These are phyloP conservation scores for Epinotia demarniana DNA, from an alignment of 2,888 invertebrate species.

Conservation along the genomic window DNA sequence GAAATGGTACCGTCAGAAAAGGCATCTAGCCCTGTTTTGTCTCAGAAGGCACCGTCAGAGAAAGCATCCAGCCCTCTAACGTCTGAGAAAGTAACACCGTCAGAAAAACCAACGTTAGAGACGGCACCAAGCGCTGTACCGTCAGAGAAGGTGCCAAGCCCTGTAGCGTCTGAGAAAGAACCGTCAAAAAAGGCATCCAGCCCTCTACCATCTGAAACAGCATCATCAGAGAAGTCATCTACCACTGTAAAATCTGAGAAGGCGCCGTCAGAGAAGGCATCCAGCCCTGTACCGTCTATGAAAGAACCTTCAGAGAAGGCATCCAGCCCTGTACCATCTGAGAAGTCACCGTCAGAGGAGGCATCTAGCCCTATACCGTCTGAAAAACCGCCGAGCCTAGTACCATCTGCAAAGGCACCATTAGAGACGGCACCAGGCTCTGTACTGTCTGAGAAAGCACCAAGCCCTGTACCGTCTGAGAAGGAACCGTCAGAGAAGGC, in stretches of 20 bases:
- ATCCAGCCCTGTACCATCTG: conserved; percentile 5
- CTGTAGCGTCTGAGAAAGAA: background rate
- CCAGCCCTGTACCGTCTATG: conserved; percentile 32
- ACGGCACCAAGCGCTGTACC: conserved; percentile 41
- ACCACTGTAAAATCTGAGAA: conserved; percentile 37
- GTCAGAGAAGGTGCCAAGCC: background rate
- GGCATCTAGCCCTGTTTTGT: conserved; percentile 30
- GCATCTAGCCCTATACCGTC: conserved; percentile 2
- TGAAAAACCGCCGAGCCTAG: conserved; percentile 24
- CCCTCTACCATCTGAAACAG: conserved; percentile 42
- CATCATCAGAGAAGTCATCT: conserved; percentile 39
- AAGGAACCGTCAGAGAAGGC: conserved; percentile 12
- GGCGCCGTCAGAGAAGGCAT: conserved; percentile 5
- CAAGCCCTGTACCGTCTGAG: background rate
- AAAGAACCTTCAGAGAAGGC: conserved; percentile 35
- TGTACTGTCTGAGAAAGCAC: conserved; percentile 12
- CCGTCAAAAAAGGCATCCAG: conserved; percentile 34
- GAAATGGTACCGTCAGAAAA: conserved; percentile 9
- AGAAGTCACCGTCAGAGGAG: conserved; percentile 5
- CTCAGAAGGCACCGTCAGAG: conserved; percentile 23
- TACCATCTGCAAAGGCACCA: background rate
- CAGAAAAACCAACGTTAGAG: conserved; percentile 12
- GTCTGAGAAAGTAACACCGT: conserved; percentile 20
- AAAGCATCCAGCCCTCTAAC: conserved; percentile 8
- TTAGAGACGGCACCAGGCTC: background rate